Evolutionary conservation across 2,888 invertebrate species (phyloP).

Genomic region (Himalopsyche tibetana): DNA sequence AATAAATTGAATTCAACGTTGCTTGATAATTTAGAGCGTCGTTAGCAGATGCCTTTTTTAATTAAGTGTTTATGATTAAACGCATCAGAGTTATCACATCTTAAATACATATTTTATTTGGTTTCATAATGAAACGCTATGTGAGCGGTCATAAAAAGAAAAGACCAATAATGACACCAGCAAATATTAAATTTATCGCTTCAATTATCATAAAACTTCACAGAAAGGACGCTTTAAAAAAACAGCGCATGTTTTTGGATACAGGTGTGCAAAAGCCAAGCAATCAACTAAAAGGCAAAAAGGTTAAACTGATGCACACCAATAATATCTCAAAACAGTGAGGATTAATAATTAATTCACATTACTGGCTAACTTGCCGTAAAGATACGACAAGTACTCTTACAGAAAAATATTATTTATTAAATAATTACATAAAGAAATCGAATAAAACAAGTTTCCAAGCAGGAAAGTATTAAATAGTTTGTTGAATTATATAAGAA

Average conservation of each 20-base stretch:
- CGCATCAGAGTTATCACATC: background rate
- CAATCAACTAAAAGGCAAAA: constrained; percentile 40
- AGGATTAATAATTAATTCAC: background rate
- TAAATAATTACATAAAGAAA: no score
- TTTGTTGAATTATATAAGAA: no score
- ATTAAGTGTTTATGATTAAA: constrained; percentile 18
- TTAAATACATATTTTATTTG: constrained; percentile 7
- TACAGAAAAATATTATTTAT: no score
- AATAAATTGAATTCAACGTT: no score
- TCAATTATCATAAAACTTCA: constrained; percentile 38
- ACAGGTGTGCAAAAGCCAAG: constrained; percentile 22
- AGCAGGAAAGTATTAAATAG: no score
- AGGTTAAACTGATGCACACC: constrained; percentile 16
- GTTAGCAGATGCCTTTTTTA: background rate
- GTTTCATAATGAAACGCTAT: constrained; percentile 1
- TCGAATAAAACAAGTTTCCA: no score
- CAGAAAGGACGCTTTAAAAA: constrained; percentile 34
- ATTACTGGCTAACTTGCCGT: background rate
- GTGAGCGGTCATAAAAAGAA: background rate
- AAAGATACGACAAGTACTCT: no score
- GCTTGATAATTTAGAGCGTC: no score
- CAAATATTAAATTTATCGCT: constrained; percentile 41
- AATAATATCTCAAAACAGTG: background rate
- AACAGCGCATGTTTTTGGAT: background rate
- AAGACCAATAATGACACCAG: constrained; percentile 20